Evolutionary conservation across 2,113 vertebrate species (phyloP).

Genomic region (Donacobius atricapilla): DNA sequence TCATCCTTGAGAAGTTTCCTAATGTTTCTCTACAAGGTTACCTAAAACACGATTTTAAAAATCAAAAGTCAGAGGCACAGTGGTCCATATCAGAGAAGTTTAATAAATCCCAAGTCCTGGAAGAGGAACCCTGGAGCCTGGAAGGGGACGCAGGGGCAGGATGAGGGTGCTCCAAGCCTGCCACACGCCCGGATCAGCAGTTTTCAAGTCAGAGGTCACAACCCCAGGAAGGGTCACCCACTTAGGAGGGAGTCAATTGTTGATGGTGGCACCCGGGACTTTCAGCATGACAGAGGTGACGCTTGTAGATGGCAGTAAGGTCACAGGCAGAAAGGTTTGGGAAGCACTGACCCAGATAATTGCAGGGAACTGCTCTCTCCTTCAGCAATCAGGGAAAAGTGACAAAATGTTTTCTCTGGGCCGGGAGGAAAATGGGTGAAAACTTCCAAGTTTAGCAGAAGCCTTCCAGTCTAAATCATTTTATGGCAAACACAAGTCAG

Average conservation of each 20-base stretch:
- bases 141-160: neutral
- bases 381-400: neutral
- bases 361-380: neutral
- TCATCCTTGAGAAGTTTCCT: neutral
- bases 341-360: conserved; percentile 41
- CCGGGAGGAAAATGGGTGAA: neutral
- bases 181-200: neutral
- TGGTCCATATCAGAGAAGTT: neutral
- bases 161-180: neutral
- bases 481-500: neutral
- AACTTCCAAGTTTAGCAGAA: neutral
- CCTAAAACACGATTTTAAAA: neutral
- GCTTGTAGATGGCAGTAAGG: neutral
- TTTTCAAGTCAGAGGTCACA: neutral
- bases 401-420: neutral
- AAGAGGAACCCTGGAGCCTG: neutral
- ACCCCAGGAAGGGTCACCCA: conserved; percentile 1
- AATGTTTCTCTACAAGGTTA: neutral
- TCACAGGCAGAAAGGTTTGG: neutral
- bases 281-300: conserved; percentile 18
- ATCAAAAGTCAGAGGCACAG: neutral
- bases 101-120: neutral
- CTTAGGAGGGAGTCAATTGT: conserved; percentile 1
- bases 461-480: neutral
- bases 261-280: neutral